Conservation (phyloP, 1,140 invertebrate genomes). For the Pachypsylla venusta region DNA sequence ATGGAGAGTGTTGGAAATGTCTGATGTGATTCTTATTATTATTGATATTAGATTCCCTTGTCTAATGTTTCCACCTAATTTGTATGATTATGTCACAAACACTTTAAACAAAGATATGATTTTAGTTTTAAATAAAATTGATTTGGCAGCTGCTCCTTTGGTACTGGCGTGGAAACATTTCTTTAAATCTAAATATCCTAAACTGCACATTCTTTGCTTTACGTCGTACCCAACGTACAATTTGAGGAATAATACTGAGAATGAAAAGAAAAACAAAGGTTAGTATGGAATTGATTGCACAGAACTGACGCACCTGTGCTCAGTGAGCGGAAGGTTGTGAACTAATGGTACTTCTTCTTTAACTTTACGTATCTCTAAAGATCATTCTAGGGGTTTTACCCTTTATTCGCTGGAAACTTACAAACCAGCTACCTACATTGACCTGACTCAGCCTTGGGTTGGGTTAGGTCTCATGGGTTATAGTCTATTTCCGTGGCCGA, state of each 20-base stretch:
- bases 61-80: slow-evolving; percentile 75
- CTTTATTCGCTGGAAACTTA: no score
- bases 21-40: slow-evolving; percentile 69
- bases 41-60: slow-evolving; percentile 67
- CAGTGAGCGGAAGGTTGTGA: no score
- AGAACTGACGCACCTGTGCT: no score
- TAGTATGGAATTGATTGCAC: no score
- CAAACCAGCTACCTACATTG: no score
- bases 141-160: slow-evolving; percentile 61
- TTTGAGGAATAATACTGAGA: slow-evolving; percentile 33
- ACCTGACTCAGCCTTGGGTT: no score
- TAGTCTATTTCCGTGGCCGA: no score
- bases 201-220: slow-evolving; percentile 61
- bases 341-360: no score
- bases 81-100: slow-evolving; percentile 64
- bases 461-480: no score
- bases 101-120: slow-evolving; percentile 67
- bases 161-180: slow-evolving; percentile 81
- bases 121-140: slow-evolving; percentile 82
- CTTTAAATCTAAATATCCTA: slow-evolving; percentile 54
- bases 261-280: slow-evolving; percentile 30
- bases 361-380: no score
- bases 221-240: slow-evolving; percentile 69
- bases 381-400: no score
- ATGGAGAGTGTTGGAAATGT: slow-evolving; percentile 84